Evolutionary conservation across 2,888 invertebrate genomes (phyloP).

Genomic region (Caenorhabditis japonica): DNA sequence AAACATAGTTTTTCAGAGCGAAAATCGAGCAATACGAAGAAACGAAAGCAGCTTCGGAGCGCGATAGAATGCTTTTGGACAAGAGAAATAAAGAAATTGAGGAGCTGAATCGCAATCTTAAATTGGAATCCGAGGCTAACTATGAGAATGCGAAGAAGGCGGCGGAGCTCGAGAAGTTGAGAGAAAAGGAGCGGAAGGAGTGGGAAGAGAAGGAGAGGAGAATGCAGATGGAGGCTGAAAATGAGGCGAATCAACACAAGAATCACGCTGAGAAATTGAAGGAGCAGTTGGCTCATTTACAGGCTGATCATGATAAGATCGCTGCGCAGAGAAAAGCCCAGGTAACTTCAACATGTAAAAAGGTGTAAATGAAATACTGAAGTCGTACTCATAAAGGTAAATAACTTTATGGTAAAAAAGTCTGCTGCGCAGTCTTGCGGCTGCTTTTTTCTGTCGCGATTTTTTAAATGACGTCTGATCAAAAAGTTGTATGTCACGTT

Average conservation of each 20-base stretch:
- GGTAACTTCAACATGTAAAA: no score
- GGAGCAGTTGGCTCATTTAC: constrained; percentile 51
- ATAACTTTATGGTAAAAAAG: no score
- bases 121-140: constrained; percentile 58
- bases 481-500: no score
- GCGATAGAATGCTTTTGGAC: constrained; percentile 63
- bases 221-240: constrained; percentile 63
- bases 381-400: no score
- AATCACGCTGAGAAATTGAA: constrained; percentile 55
- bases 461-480: no score
- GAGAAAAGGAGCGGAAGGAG: constrained; percentile 61
- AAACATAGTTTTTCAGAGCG: constrained; percentile 13
- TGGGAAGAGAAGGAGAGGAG: constrained; percentile 62
- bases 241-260: constrained; percentile 54
- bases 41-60: constrained; percentile 62
- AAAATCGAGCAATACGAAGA: constrained; percentile 64
- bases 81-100: constrained; percentile 70
- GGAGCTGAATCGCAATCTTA: constrained; percentile 61
- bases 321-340: constrained; percentile 58
- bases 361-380: no score
- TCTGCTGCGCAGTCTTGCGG: no score
- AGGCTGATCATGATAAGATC: constrained; percentile 55
- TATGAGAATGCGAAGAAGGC: constrained; percentile 62
- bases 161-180: constrained; percentile 56
- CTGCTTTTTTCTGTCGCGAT: no score